A percentile compares a stretch with the other conserved stretches of the same genome.
phyloP scores from a whole-genome alignment of 2,797 vertebrate genomes.

The Danio albolineatus region DNA sequence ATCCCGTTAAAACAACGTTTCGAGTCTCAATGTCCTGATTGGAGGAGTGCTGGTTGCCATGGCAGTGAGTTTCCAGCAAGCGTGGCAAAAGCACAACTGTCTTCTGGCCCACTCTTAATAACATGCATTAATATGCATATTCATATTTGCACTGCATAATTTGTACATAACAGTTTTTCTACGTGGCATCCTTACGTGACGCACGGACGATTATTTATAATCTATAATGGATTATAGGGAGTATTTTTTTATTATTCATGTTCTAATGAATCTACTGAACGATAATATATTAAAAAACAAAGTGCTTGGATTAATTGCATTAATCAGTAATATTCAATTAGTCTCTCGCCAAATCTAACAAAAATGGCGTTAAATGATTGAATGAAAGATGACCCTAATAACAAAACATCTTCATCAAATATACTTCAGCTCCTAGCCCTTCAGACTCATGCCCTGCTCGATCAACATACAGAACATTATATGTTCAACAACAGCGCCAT shows the following conservation, averaged over 20 bases:
- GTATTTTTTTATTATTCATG: not conserved
- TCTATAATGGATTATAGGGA: too few species aligned
- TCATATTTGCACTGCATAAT: not conserved
- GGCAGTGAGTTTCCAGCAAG: constrained; percentile 34
- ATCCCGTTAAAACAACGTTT: constrained; percentile 17
- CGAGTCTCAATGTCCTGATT: constrained; percentile 16
- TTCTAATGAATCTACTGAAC: not conserved
- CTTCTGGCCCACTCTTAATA: constrained; percentile 9
- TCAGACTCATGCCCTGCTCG: not conserved
- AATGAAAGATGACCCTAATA: not conserved
- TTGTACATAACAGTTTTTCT: not conserved
- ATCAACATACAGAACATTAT: not conserved
- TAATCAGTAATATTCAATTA: not conserved
- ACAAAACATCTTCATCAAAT: not conserved
- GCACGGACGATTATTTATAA: too few species aligned
- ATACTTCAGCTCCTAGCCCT: not conserved
- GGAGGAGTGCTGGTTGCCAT: constrained; percentile 43
- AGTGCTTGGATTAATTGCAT: not conserved
- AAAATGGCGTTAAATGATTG: not conserved
- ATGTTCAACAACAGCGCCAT: constrained; percentile 31
- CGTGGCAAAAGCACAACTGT: not conserved
- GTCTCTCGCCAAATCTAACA: not conserved
- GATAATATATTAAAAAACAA: not conserved
- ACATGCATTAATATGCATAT: constrained; percentile 7
- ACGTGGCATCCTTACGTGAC: too few species aligned